phyloP scores from a whole-genome alignment of 2,797 vertebrate species.

The Dermochelys coriacea region DNA sequence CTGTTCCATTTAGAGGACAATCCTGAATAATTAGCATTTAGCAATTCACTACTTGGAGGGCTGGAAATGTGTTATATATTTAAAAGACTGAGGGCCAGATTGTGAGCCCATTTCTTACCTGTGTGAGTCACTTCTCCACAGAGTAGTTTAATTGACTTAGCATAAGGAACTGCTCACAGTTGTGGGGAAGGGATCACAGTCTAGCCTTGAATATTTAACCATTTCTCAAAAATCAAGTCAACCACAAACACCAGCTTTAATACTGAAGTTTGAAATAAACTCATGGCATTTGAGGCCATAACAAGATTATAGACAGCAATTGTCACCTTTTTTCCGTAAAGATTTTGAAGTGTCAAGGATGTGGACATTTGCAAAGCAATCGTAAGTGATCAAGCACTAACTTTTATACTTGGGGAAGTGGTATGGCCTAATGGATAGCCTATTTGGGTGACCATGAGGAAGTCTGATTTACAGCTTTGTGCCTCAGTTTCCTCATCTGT shows the following conservation, averaged over 20 bases:
- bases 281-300: rapidly evolving
- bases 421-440: not conserved
- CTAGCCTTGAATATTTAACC: not conserved
- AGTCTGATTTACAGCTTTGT: not conserved
- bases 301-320: not conserved
- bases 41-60: not conserved
- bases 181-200: not conserved
- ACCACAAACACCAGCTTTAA: rapidly evolving
- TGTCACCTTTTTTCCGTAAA: not conserved
- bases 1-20: not conserved
- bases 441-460: not conserved
- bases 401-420: not conserved
- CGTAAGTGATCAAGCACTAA: not conserved
- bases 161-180: rapidly evolving
- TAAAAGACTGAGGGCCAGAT: not conserved
- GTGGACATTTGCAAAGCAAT: not conserved
- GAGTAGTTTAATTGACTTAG: not conserved
- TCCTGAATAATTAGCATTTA: not conserved
- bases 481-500: not conserved
- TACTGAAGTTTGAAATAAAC: not conserved
- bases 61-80: not conserved
- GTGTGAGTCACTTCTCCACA: not conserved
- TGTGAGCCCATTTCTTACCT: not conserved
- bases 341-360: too few species aligned
- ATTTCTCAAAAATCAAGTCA: rapidly evolving